Percentiles rank a stretch among this genome's conserved stretches.
Evolutionary conservation across 1,140 invertebrate species (phyloP).

Genomic region (Drusus annulatus): DNA sequence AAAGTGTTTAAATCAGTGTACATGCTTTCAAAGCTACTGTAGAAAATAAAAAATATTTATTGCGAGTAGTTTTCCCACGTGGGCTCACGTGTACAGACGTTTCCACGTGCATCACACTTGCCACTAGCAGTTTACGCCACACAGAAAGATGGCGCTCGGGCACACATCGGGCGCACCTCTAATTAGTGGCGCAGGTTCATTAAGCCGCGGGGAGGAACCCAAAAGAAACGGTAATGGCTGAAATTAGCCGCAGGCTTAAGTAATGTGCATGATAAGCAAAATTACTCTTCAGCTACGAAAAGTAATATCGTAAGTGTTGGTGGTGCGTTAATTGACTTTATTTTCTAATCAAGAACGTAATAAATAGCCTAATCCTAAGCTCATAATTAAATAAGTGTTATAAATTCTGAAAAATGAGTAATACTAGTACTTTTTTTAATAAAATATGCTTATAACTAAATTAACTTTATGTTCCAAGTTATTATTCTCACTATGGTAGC

Average conservation of each 20-base stretch:
- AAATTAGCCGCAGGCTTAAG: conserved; percentile 57
- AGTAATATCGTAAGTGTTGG: conserved; percentile 47
- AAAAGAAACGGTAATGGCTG: conserved; percentile 54
- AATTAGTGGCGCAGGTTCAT: conserved; percentile 56
- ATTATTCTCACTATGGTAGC: too few species aligned
- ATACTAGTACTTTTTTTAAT: too few species aligned
- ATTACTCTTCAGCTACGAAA: conserved; percentile 30
- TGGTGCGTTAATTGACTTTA: conserved; percentile 36
- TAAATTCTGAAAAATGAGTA: too few species aligned
- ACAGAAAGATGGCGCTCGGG: conserved; percentile 1
- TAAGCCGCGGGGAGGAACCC: conserved; percentile 40
- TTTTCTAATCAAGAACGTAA: conserved; percentile 8
- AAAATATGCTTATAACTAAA: too few species aligned
- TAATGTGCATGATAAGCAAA: conserved; percentile 57
- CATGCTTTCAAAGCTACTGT: too few species aligned
- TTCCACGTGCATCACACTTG: background rate
- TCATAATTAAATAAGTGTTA: too few species aligned
- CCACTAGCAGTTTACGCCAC: too few species aligned
- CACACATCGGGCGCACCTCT: conserved; percentile 53
- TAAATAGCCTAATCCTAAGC: background rate
- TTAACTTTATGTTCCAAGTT: too few species aligned
- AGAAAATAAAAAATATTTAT: too few species aligned
- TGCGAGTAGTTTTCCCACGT: background rate
- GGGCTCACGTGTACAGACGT: background rate
- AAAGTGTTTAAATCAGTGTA: too few species aligned